Base-by-base conservation (phyloP, 2,113 vertebrate genomes). In the Oncorhynchus masou region DNA sequence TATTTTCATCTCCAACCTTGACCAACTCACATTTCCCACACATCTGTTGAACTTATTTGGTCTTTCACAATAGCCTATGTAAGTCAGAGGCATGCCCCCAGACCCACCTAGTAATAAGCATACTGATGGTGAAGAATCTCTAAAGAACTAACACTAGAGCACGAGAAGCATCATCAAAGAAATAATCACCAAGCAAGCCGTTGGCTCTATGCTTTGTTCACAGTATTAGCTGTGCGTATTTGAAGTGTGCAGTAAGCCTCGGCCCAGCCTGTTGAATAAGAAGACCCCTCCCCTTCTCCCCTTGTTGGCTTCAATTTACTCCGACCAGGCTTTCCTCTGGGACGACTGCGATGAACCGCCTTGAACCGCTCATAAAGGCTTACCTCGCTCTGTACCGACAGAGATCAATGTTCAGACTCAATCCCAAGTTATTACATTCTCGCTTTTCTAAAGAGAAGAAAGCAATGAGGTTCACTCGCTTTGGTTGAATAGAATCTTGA, bases 371-470 rank as follows among this genome's bases (percentile, higher is more conserved):
- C 64, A 79, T 77, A 77, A 77, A 81, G 77, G 62, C 62, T 19
- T 45, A 9, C 39, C 39, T 45, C 39, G 39, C 75, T 81, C 77
- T 75, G 80, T 68, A 67, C 73, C 29, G 34, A 45, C 39, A 45
- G 39, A 85, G 75, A 85, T 85, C 83, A 83, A 80, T 85, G 83
- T 74, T 78, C 75, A 62, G 48, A 80, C 78, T 80, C 78, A 62
- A 67, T 83, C 45, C 76, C 71, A 73, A 79, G 81, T 79, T 80
- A 85, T 85, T 85, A 83, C 62, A 59, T 48, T 77, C 73, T 13
- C 27, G 39, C 39, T 7, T 24, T 80, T 75, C 59, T 74, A 81
- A 81, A 76, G 78, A 74, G 57, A 19, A 69, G 51, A 57, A 69
- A 74, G 78, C 12, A 76, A 80, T 71, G 75, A 80, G 78, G 73